Conservation (phyloP, 53 echinoderm and acorn worm species). For the Mesocentrotus franciscanus region DNA sequence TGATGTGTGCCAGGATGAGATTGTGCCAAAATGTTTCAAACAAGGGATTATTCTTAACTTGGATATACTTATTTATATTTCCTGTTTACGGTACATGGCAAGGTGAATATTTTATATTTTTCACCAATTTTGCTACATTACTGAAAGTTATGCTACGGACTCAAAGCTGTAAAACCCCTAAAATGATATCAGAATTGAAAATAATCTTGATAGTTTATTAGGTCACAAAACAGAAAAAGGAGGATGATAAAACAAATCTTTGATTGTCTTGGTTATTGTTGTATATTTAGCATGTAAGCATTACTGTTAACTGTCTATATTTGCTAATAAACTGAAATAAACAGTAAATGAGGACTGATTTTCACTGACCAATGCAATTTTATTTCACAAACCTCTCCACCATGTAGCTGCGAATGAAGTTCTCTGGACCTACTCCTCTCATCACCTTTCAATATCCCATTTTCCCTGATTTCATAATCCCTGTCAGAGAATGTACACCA, state of each 20-base stretch:
- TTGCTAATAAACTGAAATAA: neutral
- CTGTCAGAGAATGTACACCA: conserved; percentile 41
- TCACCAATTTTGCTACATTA: too few relatives aligned
- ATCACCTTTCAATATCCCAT: conserved; percentile 64
- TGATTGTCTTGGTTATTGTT: too few relatives aligned
- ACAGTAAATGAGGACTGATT: neutral
- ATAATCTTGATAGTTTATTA: too few relatives aligned
- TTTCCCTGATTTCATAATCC: conserved; percentile 60
- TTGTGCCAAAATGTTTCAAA: neutral
- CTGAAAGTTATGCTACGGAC: too few relatives aligned
- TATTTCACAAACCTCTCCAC: neutral
- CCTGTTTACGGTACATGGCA: conserved; percentile 10
- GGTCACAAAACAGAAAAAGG: too few relatives aligned
- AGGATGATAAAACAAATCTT: too few relatives aligned
- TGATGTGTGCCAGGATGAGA: neutral
- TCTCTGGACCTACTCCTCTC: conserved; percentile 59
- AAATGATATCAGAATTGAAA: too few relatives aligned
- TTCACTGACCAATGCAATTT: neutral
- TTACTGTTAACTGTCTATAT: neutral
- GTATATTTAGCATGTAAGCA: too few relatives aligned
- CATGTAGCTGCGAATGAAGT: conserved; percentile 52
- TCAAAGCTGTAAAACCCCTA: too few relatives aligned
- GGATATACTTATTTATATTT: conserved; percentile 28
- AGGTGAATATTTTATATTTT: neutral
- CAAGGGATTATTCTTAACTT: conserved; percentile 23